Evolutionary conservation across 2,797 vertebrate species (phyloP), one percentile per base, ranked within the genome.

Genomic region (Threskiornis aethiopicus): DNA sequence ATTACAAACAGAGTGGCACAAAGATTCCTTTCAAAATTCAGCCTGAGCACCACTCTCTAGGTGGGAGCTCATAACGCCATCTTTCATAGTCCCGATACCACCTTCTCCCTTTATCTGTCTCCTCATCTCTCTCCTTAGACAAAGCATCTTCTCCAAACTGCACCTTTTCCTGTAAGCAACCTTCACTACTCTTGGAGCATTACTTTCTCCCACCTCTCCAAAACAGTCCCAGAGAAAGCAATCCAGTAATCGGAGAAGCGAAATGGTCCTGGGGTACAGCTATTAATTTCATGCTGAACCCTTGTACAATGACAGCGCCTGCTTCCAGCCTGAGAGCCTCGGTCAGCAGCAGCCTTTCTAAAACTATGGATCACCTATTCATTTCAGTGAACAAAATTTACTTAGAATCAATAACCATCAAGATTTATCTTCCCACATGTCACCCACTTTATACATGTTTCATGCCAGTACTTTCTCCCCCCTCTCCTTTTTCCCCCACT

Each of bases 11-110:
- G n/a, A 67, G 29, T 1, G 3, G 52, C 65, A 79, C 47, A 70
- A 82, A 82, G 37, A 65, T 46, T 66, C 75, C 58, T 67, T 90
- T 89, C 84, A 69, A 82, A 95, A 85, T 64, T 94, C 69, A 55
- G 21, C 14, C 73, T 69, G 47, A 71, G 51, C 62, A 79, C 21
- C 18, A 26, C 84, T 73, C 14, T 67, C 37, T 70, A 64, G 47
- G 28, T 71, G 16, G 29, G 37, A 73, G 41, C 10, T 92, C 54
- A 0, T 16, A 62, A 69, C 41, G 67, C 55, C 24, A 19, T n/a
- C 75, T 64, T 69, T 90, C 49, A 10, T 4, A 52, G 39, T 35
- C 57, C 54, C 0, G 0, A 10, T 24, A 33, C 9, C 57, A 46
- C 47, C n/a, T 49, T 54, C 18, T 89, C 39, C n/a, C 9, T 79